These are phyloP conservation scores for Scolopax bukidnonensis DNA, from an alignment of 2,797 vertebrate genomes.

Conservation along the genomic window DNA sequence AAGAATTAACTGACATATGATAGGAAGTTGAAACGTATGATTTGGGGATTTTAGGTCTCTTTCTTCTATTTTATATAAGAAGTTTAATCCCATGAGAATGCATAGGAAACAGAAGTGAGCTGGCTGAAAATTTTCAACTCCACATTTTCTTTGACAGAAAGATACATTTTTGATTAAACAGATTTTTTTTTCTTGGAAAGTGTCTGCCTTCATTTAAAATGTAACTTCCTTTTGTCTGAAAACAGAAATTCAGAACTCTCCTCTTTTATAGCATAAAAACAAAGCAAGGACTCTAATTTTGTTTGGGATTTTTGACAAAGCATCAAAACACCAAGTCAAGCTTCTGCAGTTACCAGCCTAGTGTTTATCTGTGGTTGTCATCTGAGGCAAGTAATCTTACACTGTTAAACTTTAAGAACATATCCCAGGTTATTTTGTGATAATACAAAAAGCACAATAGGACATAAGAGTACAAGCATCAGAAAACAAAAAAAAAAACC, in stretches of 20 bases:
- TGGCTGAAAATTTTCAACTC: constrained; percentile 10
- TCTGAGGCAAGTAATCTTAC: not conserved
- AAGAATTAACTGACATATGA: constrained; percentile 51
- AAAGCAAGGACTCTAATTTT: not conserved
- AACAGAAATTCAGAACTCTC: not conserved
- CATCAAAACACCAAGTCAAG: not conserved
- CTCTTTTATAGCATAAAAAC: not conserved
- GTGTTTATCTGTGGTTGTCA: not conserved
- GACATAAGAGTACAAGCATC: not conserved
- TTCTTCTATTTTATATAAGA: constrained; percentile 42
- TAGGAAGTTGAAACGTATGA: constrained; percentile 36
- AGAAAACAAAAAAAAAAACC: not conserved
- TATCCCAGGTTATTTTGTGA: not conserved
- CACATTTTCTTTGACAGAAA: constrained; percentile 33
- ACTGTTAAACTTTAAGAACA: not conserved
- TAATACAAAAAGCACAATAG: not conserved
- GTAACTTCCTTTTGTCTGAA: constrained; percentile 5
- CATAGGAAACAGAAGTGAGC: constrained; percentile 7
- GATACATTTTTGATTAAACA: constrained; percentile 33
- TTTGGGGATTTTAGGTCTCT: constrained; percentile 24
- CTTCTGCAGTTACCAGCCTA: not conserved
- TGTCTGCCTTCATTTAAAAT: not conserved
- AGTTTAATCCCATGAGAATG: constrained; percentile 27
- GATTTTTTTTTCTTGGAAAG: not conserved
- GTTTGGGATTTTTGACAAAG: not conserved